These are phyloP conservation scores for Acropora tenuis DNA, from an alignment of 64 coral and sea anemone genomes.

Conservation along the genomic window DNA sequence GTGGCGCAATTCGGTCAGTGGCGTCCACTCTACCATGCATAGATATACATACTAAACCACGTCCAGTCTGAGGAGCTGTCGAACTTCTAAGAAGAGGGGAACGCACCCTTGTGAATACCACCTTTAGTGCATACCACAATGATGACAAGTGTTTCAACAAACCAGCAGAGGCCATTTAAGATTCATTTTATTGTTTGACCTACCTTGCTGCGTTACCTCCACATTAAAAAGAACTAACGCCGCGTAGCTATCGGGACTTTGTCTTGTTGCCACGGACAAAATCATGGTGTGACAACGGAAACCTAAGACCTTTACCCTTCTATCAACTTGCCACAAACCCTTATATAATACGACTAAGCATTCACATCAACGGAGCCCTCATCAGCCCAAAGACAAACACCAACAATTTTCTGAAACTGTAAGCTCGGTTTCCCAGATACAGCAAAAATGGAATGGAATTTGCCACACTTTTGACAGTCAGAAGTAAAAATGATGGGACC, in stretches of 20 bases:
- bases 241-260: neutral
- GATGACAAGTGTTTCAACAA: neutral
- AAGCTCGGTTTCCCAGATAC: neutral
- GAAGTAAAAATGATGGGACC: no score
- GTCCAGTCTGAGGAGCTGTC: neutral
- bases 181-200: constrained; percentile 3
- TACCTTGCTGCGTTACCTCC: neutral
- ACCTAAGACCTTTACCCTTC: neutral
- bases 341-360: constrained; percentile 10
- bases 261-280: neutral
- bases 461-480: neutral
- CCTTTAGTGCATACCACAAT: neutral
- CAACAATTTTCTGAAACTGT: neutral
- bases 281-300: neutral
- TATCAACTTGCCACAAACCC: neutral
- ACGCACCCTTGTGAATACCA: neutral
- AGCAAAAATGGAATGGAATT: neutral
- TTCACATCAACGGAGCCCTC: constrained; percentile 39
- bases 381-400: constrained; percentile 23
- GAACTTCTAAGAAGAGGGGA: neutral
- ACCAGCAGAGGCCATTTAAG: neutral
- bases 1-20: no score
- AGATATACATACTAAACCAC: neutral
- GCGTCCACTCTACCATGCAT: neutral
- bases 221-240: neutral